Percentiles rank a stretch among this genome's conserved stretches.
Conservation (phyloP, 2,888 invertebrate species). For the Malthinus seriepunctatus region DNA sequence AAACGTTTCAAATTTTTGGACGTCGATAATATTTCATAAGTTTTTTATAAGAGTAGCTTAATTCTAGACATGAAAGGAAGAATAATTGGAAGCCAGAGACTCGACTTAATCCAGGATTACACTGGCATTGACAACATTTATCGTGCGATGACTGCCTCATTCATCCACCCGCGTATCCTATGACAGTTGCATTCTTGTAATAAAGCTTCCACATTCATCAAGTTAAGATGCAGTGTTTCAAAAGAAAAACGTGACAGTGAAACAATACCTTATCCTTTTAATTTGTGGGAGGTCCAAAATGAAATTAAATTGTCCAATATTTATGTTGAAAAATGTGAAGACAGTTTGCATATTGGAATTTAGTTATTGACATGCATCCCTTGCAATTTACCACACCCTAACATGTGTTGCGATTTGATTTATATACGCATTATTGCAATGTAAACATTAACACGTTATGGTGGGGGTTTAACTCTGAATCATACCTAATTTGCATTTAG, state of each 20-base stretch:
- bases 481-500: slow-evolving; percentile 17
- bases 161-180: slow-evolving; percentile 30
- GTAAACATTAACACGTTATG: slow-evolving; percentile 15
- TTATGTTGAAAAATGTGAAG: too few relatives aligned
- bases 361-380: slow-evolving; percentile 2
- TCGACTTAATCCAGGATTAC: slow-evolving; percentile 36
- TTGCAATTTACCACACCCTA: slow-evolving; percentile 17
- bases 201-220: slow-evolving; percentile 36
- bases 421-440: slow-evolving; percentile 15
- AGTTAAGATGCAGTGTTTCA: slow-evolving; percentile 29
- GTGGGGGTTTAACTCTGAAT: slow-evolving; percentile 15
- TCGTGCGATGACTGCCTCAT: slow-evolving; percentile 25
- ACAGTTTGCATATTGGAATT: slow-evolving; percentile 8
- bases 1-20: background rate
- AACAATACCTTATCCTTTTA: slow-evolving; percentile 18
- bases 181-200: slow-evolving; percentile 40
- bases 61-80: slow-evolving; percentile 14
- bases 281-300: slow-evolving; percentile 17
- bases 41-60: slow-evolving; percentile 10
- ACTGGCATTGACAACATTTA: slow-evolving; percentile 32
- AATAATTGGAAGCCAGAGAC: slow-evolving; percentile 27
- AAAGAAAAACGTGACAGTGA: slow-evolving; percentile 35
- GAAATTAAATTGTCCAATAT: too few relatives aligned
- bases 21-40: slow-evolving; percentile 13
- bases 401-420: slow-evolving; percentile 24